These are phyloP conservation scores for Cephus rjabovi DNA, from an alignment of 2,888 invertebrate species.

Conservation along the genomic window DNA sequence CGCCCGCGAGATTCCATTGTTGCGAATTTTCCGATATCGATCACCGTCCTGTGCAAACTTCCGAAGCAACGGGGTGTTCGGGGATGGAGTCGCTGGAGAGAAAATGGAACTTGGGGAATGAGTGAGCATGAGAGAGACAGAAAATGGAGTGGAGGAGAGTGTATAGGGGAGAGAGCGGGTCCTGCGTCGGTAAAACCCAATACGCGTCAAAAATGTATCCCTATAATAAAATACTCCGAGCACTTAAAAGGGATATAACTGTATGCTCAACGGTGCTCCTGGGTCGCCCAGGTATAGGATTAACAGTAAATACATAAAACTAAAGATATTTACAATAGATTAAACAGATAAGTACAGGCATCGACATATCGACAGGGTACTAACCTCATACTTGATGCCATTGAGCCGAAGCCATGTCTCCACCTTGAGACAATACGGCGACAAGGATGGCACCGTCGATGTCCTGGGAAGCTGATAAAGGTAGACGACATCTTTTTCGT, in stretches of 20 bases:
- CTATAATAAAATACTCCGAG: background rate
- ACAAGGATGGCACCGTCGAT: conserved; percentile 88
- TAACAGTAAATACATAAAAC: conserved; percentile 11
- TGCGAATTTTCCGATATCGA: background rate
- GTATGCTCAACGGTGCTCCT: background rate
- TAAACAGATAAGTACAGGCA: background rate
- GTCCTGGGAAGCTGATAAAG: conserved; percentile 94
- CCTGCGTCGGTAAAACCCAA: background rate
- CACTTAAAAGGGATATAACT: background rate
- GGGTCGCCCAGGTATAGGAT: background rate
- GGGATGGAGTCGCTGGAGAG: background rate
- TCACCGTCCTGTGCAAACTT: background rate
- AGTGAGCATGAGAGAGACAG: background rate
- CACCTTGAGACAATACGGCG: conserved; percentile 94
- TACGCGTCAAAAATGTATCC: background rate
- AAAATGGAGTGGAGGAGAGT: background rate
- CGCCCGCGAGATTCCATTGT: background rate
- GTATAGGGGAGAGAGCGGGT: background rate
- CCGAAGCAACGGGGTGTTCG: background rate
- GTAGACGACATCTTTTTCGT: conserved; percentile 93
- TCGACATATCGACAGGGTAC: conserved; percentile 46
- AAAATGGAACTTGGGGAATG: background rate
- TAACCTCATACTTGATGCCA: conserved; percentile 94
- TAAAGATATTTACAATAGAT: conserved; percentile 20
- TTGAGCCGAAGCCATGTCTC: conserved; percentile 95